These are phyloP conservation scores for Halocynthia roretzi DNA, from an alignment of 23 tunicate species.

Conservation along the genomic window DNA sequence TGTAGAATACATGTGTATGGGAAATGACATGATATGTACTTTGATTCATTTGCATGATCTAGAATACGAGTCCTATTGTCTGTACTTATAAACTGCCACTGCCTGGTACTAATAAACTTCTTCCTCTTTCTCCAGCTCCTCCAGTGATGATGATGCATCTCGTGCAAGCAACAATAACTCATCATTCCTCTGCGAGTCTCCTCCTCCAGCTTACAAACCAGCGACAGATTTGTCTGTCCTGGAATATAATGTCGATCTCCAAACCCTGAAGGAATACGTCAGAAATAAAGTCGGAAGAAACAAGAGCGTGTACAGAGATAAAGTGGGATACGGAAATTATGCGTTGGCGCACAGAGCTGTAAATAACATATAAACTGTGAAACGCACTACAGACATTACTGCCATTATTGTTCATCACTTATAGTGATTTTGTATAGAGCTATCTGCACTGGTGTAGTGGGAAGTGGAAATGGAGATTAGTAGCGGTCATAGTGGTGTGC, in stretches of 20 bases:
- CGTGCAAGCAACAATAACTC: constrained; percentile 4
- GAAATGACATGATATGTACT: no score
- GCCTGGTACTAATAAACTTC: neutral
- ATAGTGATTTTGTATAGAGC: no score
- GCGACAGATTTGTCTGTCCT: constrained; percentile 39
- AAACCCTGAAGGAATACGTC: constrained; percentile 53
- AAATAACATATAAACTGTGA: constrained; percentile 14
- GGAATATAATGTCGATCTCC: constrained; percentile 51
- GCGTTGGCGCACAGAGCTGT: constrained; percentile 23
- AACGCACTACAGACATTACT: no score
- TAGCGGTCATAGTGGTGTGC: no score
- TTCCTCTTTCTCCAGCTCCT: constrained; percentile 8
- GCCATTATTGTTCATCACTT: no score
- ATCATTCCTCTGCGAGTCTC: constrained; percentile 1
- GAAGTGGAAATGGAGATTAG: no score
- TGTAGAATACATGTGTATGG: no score
- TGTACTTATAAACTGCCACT: no score
- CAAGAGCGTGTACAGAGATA: constrained; percentile 4
- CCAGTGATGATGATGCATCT: constrained; percentile 28
- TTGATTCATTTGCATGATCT: no score
- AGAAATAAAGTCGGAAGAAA: constrained; percentile 19
- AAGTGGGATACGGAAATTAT: constrained; percentile 17
- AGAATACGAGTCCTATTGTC: no score
- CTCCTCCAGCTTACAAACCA: constrained; percentile 13
- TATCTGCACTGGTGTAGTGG: no score